Evolutionary conservation across 2,888 invertebrate species (phyloP), one percentile per base, ranked within the genome.

Genomic region (Drosophila quasianomalipes): DNA sequence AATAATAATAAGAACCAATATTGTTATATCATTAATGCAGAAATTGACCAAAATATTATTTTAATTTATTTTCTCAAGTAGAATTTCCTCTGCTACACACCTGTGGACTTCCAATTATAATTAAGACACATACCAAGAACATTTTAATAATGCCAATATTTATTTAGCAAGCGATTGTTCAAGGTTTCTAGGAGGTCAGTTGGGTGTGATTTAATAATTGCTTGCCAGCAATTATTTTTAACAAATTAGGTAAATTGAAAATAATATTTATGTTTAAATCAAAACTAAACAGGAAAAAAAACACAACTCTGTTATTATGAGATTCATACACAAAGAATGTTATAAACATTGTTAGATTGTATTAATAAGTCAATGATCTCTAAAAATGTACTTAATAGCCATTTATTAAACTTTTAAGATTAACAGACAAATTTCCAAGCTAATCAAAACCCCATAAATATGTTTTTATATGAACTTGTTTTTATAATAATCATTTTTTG

Each of bases 121-220:
- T 16, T 22, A n/a, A n/a, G 7, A 35, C 22, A 39, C 1, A 33
- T 33, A 4, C 22, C 26, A 26, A 52, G 10, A 31, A 7, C 19
- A 16, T n/a, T 30, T 57, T 4, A 44, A 44, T 44, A 31, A 44
- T 33, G 53, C 53, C 53, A 7, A 30, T 52, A 30, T 31, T 22
- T 3, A 39, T n/a, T 57, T 9, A 57, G 9, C n/a, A 16, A 7
- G 19, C 14, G 12, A 19, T 33, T 39, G 37, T 39, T 39, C 14
- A 54, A 61, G 37, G 22, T 53, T 2, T 35, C 37, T 3, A n/a
- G 19, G 28, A 16, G 14, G 14, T 44, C 4, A 33, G 44, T 26
- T 54, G 33, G n/a, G 55, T 47, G 63, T 3, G 31, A 26, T 28
- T 64, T 16, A n/a, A 64, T 31, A 22, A 58, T 35, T 33, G 53